These are phyloP conservation scores for Standfussiana lucernea DNA, from an alignment of 2,888 invertebrate species.

Conservation along the genomic window DNA sequence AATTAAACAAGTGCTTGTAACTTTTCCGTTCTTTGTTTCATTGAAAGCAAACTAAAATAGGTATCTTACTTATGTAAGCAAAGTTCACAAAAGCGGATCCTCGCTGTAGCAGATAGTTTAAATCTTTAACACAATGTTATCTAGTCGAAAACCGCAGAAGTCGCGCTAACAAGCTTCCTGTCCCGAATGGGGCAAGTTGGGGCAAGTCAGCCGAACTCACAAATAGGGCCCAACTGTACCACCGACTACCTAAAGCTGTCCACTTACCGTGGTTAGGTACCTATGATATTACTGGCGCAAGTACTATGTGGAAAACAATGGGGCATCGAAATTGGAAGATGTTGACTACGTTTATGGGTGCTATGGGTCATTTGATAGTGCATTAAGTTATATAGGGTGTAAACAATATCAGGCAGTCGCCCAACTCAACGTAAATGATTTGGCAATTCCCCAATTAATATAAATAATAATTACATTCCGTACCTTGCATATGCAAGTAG, in stretches of 20 bases:
- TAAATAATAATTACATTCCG: neutral
- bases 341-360: neutral
- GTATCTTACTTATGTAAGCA: conserved; percentile 37
- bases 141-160: conserved; percentile 82
- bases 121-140: conserved; percentile 85
- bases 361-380: neutral
- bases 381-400: neutral
- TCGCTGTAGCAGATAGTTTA: conserved; percentile 74
- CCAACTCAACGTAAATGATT: neutral
- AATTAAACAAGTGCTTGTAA: conserved; percentile 21
- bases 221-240: conserved; percentile 75
- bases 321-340: conserved; percentile 16
- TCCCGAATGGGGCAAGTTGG: conserved; percentile 78
- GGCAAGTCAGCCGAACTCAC: conserved; percentile 79
- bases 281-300: conserved; percentile 25
- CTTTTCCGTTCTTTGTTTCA: conserved; percentile 24
- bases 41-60: conserved; percentile 11
- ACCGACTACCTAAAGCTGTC: conserved; percentile 71
- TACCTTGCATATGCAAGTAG: neutral
- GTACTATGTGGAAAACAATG: conserved; percentile 40
- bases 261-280: conserved; percentile 63
- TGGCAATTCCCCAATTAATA: neutral
- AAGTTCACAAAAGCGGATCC: conserved; percentile 53
- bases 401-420: neutral
- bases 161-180: conserved; percentile 85